Conservation (phyloP, 2,797 vertebrate genomes). For the Thripadectes ignobilis region DNA sequence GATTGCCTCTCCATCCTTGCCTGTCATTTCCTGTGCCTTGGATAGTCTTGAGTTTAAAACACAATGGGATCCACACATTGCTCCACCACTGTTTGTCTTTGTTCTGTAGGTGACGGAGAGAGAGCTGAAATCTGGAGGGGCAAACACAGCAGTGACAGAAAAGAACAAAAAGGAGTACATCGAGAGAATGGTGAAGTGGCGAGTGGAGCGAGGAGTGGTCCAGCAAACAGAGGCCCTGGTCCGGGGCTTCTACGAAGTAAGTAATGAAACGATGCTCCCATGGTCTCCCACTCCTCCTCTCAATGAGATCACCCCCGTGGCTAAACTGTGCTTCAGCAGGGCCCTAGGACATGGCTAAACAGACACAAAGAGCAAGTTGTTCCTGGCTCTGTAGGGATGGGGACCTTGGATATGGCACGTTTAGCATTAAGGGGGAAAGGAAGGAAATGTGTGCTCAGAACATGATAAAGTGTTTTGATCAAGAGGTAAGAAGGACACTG, state of each 20-base stretch:
- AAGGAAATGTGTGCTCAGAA: not conserved
- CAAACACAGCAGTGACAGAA: conserved; percentile 93
- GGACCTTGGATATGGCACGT: not conserved
- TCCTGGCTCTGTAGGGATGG: not conserved
- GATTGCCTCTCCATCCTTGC: not conserved
- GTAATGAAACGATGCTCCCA: not conserved
- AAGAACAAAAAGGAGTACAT: conserved; percentile 99
- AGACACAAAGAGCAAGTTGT: not conserved
- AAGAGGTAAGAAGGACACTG: not conserved
- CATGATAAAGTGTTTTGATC: not conserved
- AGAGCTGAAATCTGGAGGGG: conserved; percentile 93
- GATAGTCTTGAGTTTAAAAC: not conserved
- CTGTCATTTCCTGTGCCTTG: not conserved
- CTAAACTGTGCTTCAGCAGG: not conserved
- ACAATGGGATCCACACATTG: not conserved
- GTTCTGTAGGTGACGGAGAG: conserved; percentile 90
- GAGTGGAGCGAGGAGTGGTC: conserved; percentile 94
- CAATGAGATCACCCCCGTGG: not conserved
- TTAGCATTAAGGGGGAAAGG: not conserved
- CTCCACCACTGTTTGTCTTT: not conserved
- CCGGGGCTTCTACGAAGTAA: conserved; percentile 95
- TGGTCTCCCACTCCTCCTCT: not conserved
- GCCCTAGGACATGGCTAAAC: not conserved
- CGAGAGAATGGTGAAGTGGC: conserved; percentile 95
- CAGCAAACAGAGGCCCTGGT: conserved; percentile 95